These are phyloP conservation scores for Anoncus sp. DNA, from an alignment of 2,888 invertebrate genomes.

Conservation along the genomic window DNA sequence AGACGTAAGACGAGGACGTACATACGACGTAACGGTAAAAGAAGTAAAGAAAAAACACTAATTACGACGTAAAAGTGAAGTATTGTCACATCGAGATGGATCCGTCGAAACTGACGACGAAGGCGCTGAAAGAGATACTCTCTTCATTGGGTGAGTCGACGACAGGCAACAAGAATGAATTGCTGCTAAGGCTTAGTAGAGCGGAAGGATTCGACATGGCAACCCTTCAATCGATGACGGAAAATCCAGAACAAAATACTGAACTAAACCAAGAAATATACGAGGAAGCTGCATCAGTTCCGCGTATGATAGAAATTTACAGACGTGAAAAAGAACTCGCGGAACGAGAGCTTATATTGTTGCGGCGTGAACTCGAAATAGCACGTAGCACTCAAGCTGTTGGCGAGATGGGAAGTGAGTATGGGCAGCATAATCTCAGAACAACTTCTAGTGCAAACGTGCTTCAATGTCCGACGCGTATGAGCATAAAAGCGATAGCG, in stretches of 20 bases:
- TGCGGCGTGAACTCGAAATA: constrained; percentile 19
- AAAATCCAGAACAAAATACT: neutral
- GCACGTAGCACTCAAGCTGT: neutral
- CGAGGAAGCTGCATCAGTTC: neutral
- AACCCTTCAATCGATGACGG: neutral
- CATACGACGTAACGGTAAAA: neutral
- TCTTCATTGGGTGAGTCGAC: neutral
- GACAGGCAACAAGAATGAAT: neutral
- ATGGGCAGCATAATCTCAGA: no score
- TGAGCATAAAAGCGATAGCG: neutral
- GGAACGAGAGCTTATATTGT: neutral
- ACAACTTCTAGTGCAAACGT: neutral
- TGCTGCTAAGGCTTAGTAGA: constrained; percentile 2
- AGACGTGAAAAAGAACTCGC: constrained; percentile 6
- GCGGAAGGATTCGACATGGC: constrained; percentile 22
- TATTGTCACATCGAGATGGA: no score
- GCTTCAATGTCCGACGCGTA: neutral
- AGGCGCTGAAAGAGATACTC: neutral
- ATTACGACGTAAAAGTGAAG: no score
- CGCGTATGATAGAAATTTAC: neutral
- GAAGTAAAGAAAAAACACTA: constrained; percentile 17
- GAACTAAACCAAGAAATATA: neutral
- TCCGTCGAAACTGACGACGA: neutral
- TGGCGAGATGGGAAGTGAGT: neutral
- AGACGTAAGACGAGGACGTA: no score